Conservation (phyloP, 1,140 invertebrate species). For the Anastatus disparis region DNA sequence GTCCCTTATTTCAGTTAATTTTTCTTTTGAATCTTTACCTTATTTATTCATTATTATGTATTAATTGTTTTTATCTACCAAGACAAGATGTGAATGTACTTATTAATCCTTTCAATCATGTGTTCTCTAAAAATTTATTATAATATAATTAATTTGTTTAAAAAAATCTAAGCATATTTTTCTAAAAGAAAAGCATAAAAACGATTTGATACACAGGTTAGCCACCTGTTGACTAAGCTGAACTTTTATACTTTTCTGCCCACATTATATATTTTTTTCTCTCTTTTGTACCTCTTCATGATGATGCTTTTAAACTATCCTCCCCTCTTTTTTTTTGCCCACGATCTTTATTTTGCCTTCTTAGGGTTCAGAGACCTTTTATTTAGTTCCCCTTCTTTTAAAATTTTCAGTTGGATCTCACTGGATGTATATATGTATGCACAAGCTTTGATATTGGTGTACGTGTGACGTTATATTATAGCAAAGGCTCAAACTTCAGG, state of each 20-base stretch:
- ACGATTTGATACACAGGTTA: slow-evolving; percentile 64
- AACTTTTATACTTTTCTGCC: slow-evolving; percentile 47
- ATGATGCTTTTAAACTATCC: slow-evolving; percentile 48
- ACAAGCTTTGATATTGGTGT: not conserved
- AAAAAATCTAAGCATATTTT: no score
- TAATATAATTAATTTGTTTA: no score
- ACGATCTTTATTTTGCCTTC: slow-evolving; percentile 58
- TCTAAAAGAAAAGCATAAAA: no score
- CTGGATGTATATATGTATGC: not conserved
- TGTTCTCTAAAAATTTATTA: no score
- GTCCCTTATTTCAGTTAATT: no score
- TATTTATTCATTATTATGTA: no score
- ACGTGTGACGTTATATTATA: not conserved
- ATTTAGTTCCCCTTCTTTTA: no score
- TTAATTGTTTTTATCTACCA: no score
- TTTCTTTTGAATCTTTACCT: no score
- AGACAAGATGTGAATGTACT: no score
- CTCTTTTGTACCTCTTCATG: slow-evolving; percentile 16
- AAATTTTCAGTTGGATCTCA: no score
- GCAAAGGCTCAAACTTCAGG: not conserved
- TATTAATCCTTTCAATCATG: no score
- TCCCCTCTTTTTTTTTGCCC: slow-evolving; percentile 39
- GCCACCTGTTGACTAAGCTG: slow-evolving; percentile 67
- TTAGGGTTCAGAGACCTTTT: slow-evolving; percentile 55
- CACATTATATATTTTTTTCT: slow-evolving; percentile 39